Evolutionary conservation across 2,888 invertebrate genomes (phyloP).

Genomic region (Homarus gammarus): DNA sequence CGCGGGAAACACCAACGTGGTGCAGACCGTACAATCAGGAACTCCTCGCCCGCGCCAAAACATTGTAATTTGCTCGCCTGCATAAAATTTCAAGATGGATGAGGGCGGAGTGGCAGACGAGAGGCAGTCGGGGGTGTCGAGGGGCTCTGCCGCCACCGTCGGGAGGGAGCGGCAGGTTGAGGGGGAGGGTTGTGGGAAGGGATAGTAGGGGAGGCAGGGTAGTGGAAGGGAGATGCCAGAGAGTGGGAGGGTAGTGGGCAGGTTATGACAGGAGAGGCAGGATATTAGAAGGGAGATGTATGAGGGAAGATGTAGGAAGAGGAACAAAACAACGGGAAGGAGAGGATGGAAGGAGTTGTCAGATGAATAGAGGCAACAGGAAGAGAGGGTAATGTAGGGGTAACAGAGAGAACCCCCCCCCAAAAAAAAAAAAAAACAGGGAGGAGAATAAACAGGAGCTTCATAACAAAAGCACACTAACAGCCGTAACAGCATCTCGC

Average conservation of each 20-base stretch:
- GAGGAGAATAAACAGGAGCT: too few species aligned
- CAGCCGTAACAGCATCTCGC: too few species aligned
- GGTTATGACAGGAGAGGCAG: background rate
- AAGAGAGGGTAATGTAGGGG: background rate
- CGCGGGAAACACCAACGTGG: conserved; percentile 11
- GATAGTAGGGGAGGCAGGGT: background rate
- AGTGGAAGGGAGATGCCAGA: background rate
- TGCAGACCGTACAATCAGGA: conserved; percentile 37
- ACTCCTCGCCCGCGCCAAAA: conserved; percentile 41
- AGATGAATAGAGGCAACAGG: background rate
- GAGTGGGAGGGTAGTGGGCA: background rate
- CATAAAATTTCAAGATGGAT: conserved; percentile 50
- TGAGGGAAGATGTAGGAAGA: too few species aligned
- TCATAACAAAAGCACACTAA: too few species aligned
- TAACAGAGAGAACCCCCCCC: background rate
- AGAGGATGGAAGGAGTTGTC: background rate
- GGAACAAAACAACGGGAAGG: background rate
- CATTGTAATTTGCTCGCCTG: conserved; percentile 52
- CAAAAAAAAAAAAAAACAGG: too few species aligned
- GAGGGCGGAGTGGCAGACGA: conserved; percentile 40
- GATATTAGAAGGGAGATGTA: background rate
- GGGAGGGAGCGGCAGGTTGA: background rate
- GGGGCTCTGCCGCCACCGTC: background rate
- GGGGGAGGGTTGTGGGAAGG: background rate
- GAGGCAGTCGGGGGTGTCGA: conserved; percentile 2